Base-by-base conservation (phyloP, 1,140 invertebrate genomes). In the Drosophila pseudoobscura region DNA sequence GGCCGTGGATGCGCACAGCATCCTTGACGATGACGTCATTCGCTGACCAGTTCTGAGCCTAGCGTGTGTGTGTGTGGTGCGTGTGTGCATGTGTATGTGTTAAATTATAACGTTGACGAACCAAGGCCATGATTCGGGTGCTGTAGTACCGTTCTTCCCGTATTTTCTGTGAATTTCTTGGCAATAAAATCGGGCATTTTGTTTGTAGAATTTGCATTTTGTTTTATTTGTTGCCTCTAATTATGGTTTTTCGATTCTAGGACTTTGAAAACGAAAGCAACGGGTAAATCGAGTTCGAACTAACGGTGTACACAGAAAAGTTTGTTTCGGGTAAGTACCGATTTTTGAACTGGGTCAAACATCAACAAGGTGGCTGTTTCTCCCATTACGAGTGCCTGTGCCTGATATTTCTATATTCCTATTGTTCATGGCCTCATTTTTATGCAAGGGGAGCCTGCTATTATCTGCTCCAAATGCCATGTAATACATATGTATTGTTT, bases 11-110 rank as follows among this genome's bases (percentile, higher is more conserved):
- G 60, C 53, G 39, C 58, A 44, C 72, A 75, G 72, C 73, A 75
- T 75, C 73, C 73, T 75, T 68, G 72, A 29, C 49, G 20, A 55
- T 75, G 72, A 75, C 72, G 71, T 75, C 73, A 75, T 75, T 75
- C 39, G 60, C 49, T 74, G 69, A 63, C 71, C 71, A 74, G 70
- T 74, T 47, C 43, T 3, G 15, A 15, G 8, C 5, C 11, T 5
- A 22, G 22, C 29, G 22, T 2, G 15, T 43, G 45, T 57, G 9
- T 55, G 20, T 22, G 17, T 24, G 17, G 17, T 46, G 52, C 22
- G 52, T 56, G 52, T 41, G 46, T 41, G 45, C 39, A 44, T 54
- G 60, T 74, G 54, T 50, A 35, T 66, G 54, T 52, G 53, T 43
- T 22, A 75, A 64, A 74, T 43, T 56, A 64, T 59, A 17, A 35